Evolutionary conservation across 2,797 vertebrate species (phyloP).

Genomic region (Silurus aristotelis): DNA sequence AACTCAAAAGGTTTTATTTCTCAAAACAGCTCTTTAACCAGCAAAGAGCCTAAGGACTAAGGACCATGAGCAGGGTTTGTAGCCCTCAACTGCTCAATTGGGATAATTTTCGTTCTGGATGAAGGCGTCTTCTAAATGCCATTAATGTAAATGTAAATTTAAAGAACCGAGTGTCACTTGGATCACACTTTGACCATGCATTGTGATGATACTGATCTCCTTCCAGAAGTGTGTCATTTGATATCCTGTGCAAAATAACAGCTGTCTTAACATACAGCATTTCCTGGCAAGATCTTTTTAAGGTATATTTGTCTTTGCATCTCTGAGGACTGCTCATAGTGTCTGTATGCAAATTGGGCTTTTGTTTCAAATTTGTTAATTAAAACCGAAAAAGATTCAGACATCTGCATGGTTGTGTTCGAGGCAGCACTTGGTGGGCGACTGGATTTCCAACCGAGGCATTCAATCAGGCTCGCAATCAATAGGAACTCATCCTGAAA

Average conservation of each 20-base stretch:
- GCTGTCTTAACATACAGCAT: conserved; percentile 27
- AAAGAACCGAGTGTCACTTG: background rate
- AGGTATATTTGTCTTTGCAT: conserved; percentile 28
- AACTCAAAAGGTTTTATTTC: background rate
- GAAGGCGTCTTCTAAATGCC: too few species aligned
- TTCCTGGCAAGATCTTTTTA: conserved; percentile 23
- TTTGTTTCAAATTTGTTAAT: conserved; percentile 23
- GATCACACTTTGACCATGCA: background rate
- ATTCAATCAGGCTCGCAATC: conserved; percentile 30
- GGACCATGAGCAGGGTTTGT: too few species aligned
- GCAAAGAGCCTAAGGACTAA: too few species aligned
- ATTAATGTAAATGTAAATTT: too few species aligned
- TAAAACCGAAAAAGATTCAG: conserved; percentile 4
- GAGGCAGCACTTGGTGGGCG: background rate
- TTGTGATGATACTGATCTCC: background rate
- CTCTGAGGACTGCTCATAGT: conserved; percentile 7
- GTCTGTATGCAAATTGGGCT: conserved; percentile 30
- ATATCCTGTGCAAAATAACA: background rate
- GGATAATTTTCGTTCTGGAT: too few species aligned
- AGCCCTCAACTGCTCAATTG: too few species aligned
- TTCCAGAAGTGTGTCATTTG: background rate
- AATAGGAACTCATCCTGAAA: conserved; percentile 35
- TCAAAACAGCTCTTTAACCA: background rate
- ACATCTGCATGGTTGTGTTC: conserved; percentile 8
- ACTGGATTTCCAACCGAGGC: conserved; percentile 12